These are phyloP conservation scores for Geodia barretti DNA, from an alignment of 37 sponge, comb jelly and placozoan genomes.

Conservation along the genomic window DNA sequence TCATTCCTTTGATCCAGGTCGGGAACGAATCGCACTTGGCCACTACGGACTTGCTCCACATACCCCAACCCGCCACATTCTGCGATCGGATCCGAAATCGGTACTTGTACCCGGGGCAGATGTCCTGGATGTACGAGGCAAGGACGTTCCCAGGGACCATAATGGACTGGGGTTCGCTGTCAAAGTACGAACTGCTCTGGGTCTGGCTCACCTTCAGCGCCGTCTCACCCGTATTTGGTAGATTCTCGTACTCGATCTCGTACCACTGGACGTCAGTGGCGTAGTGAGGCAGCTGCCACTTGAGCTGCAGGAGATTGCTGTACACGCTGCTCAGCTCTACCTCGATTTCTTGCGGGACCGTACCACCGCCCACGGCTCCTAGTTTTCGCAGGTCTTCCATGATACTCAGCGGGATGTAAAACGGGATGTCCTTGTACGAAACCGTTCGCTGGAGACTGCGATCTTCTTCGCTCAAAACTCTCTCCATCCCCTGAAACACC, in stretches of 20 bases:
- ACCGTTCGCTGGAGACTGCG: slow-evolving; percentile 25
- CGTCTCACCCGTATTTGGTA: slow-evolving; percentile 5
- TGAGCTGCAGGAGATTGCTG: slow-evolving; percentile 42
- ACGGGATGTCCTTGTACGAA: slow-evolving; percentile 46
- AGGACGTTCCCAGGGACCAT: slow-evolving; percentile 34
- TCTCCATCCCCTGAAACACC: slow-evolving; percentile 16
- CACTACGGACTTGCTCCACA: slow-evolving; percentile 61
- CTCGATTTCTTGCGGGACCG: slow-evolving; percentile 43
- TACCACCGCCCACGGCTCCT: slow-evolving; percentile 77
- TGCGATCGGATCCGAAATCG: slow-evolving; percentile 66
- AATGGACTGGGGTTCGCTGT: slow-evolving; percentile 17
- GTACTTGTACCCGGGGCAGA: slow-evolving; percentile 55
- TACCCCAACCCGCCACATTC: slow-evolving; percentile 74
- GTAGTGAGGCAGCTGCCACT: slow-evolving; percentile 38
- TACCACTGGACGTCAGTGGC: slow-evolving; percentile 15
- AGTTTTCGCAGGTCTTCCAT: slow-evolving; percentile 14
- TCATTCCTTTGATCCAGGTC: slow-evolving; percentile 28
- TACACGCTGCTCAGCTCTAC: slow-evolving; percentile 1
- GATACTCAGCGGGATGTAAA: slow-evolving; percentile 26
- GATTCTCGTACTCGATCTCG: slow-evolving; percentile 62
- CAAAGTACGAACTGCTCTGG: background rate
- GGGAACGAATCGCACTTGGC: slow-evolving; percentile 58
- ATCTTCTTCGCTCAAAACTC: slow-evolving; percentile 42
- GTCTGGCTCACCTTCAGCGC: background rate
- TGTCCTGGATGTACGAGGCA: slow-evolving; percentile 27